Evolutionary conservation across 30 jellyfish, hydroid and myxozoan species (phyloP), one percentile per base, ranked within the genome.

Genomic region (Haliclystus octoradiatus): DNA sequence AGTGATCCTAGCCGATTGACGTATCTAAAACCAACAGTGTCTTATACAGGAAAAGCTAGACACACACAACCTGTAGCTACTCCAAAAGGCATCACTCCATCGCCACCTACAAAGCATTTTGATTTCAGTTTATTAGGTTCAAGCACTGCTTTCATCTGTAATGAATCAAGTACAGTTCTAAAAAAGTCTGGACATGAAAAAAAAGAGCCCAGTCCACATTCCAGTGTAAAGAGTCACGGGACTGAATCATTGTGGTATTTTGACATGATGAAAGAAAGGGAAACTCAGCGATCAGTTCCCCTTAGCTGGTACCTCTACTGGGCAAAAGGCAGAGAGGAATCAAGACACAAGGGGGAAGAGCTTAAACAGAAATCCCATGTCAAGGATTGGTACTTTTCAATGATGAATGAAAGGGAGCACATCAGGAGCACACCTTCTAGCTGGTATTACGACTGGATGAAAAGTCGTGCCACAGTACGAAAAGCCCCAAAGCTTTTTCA

Each of bases 391-490:
- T 79, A 68, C 81, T 62, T 70, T 69, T 64, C 31, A 49, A 15
- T 50, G 28, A 79, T 79, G 92, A 78, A 70, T 50, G 92, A 69
- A 69, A 77, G 92, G 28, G 92, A 70, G 62, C 40, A 66, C 32
- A 82, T 61, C 64, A 75, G 92, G 27, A 19, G 19, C 14, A 19
- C 57, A 9, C 40, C 30, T 13, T 7, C 75, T 40, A 78, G 83
- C 0, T 79, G 83, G 83, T 70, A 68, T 72, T 78, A 69, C 76
- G 63, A 79, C 31, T 83, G 75, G 9, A 71, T 65, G 14, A 79
- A 79, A 62, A 71, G 63, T 33, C 83, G 92, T 34, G 82, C 73
- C 5, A 70, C 62, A 63, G 92, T 76, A 2, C 78, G 90, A 24
- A 72, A 77, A 28, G 77, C 68, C 9, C n/a, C n/a, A n/a, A n/a